These are phyloP conservation scores for Heliothis virescens DNA, from an alignment of 1,140 invertebrate species.

Conservation along the genomic window DNA sequence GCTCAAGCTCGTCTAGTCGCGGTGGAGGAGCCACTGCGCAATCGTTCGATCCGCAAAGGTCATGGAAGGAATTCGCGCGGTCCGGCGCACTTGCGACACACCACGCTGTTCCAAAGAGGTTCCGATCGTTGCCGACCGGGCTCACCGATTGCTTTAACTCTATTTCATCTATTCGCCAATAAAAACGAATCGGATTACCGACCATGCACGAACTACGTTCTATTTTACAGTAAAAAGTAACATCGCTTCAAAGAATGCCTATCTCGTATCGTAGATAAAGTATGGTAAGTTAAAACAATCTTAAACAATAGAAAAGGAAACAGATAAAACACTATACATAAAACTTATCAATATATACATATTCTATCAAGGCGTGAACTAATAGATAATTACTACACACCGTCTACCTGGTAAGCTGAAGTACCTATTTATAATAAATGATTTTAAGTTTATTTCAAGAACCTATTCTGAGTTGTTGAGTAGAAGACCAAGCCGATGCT, in stretches of 20 bases:
- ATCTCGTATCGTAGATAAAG: neutral
- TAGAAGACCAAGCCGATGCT: no score
- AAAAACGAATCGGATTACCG: constrained; percentile 18
- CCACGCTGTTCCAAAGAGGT: constrained; percentile 70
- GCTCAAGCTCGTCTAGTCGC: constrained; percentile 81
- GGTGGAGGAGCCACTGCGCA: constrained; percentile 79
- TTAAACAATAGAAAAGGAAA: constrained; percentile 63
- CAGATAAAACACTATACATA: constrained; percentile 58
- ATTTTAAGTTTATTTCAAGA: no score
- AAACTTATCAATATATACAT: constrained; percentile 62
- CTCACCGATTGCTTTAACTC: constrained; percentile 64
- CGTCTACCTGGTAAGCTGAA: neutral
- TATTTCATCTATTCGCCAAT: constrained; percentile 38
- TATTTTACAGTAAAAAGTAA: constrained; percentile 11
- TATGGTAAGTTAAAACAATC: neutral
- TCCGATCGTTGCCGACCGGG: constrained; percentile 63
- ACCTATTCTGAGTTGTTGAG: no score
- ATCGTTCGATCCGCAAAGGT: constrained; percentile 84
- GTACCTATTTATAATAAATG: neutral
- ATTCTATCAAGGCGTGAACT: constrained; percentile 52
- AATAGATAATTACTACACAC: constrained; percentile 48
- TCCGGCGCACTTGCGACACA: constrained; percentile 80
- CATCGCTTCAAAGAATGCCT: neutral
- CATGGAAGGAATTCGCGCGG: constrained; percentile 84
- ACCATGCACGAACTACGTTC: constrained; percentile 22